Base-by-base conservation (phyloP, 2,888 invertebrate species). In the Pecten maximus region DNA sequence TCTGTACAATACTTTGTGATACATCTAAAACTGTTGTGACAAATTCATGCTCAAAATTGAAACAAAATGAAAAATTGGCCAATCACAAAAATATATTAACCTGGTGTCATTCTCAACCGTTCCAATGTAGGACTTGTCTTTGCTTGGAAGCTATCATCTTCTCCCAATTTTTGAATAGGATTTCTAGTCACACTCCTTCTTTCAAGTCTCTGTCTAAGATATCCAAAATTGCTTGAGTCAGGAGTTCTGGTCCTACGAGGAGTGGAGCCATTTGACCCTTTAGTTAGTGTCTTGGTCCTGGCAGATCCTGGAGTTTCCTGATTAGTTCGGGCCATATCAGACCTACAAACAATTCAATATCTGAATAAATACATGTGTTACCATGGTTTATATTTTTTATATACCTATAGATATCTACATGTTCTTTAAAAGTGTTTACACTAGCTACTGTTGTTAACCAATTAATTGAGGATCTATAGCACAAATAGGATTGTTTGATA, bases 111-210 rank as follows among this genome's bases (percentile, higher is more conserved):
- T 44, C 95, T 91, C 15, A 96, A 91, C 86, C 94, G 94, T 39
- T 94, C 94, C 74, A 96, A 92, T 89, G 94, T 94, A 6, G 96
- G 96, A 89, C 96, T 96, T 40, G 93, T 93, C 88, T 94, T 94
- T 48, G 88, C 90, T 48, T 90, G 90, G 40, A 91, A 92, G 40
- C 92, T 91, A 44, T 90, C 91, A 87, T 93, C 54, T 28, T 74
- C 87, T 88, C 92, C 92, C 88, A 93, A 88, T 60, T 91, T 89
- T 15, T 92, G 90, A 39, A 88, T 90, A 35, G 6, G 74, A 74
- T 74, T 74, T 74, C 35, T 74, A 35, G 74, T 74, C 0, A 74
- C 74, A 74, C 90, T 40, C 44, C 91, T 90, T 74, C 88, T 87
- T 88, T 94, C 93, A 28, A 94, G 89, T 50, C 90, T 93, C 87